Evolutionary conservation across 2,113 vertebrate genomes (phyloP), one percentile per base, ranked within the genome.

Genomic region (Bettongia penicillata): DNA sequence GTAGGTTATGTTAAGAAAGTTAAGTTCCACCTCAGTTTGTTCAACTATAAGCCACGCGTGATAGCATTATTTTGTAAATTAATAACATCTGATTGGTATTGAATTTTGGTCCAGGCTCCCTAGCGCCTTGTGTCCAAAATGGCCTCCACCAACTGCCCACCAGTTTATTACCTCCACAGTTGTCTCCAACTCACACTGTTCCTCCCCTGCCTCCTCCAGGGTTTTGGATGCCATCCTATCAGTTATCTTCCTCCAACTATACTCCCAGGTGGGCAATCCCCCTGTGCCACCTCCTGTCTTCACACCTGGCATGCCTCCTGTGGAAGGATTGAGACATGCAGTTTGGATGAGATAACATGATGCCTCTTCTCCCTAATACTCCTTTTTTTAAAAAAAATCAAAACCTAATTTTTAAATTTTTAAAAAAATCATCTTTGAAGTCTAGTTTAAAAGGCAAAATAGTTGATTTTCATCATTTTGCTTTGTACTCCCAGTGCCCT

Each of bases 301-400:
- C 0, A 99, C 99, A 0, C 99, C 99, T 0, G 99, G 99, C 93
- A 99, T 99, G 99, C 99, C 99, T 1, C 99, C 99, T 0, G 99
- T 99, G 4, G 98, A 98, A 53, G 99, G 99, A 61, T 98, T 99
- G 93, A 99, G 99, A 91, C 99, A 99, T 14, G 99, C 99, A 0
- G 99, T 99, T 0, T 99, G 99, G 99, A 99, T 99, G 99, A 99
- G 99, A 99, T 99, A 99, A 99, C 97, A 90, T 94, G 96, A 97
- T 6, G 91, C 93, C 97, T 57, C 47, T 28, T 47, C 24, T 52
- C 22, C 0, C 23, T 48, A 48, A n/a, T 0, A 2, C n/a, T 50
- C n/a, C 2, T 49, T n/a, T 12, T 12, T 25, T 91, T 90, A 96
- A 89, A 93, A 89, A 19, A 52, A 52, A 52, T 52, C 92, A 26